A percentile compares a stretch with the other conserved stretches of the same genome.
These are phyloP conservation scores for Macrobrachium rosenbergii DNA, from an alignment of 1,140 invertebrate species.

Conservation along the genomic window DNA sequence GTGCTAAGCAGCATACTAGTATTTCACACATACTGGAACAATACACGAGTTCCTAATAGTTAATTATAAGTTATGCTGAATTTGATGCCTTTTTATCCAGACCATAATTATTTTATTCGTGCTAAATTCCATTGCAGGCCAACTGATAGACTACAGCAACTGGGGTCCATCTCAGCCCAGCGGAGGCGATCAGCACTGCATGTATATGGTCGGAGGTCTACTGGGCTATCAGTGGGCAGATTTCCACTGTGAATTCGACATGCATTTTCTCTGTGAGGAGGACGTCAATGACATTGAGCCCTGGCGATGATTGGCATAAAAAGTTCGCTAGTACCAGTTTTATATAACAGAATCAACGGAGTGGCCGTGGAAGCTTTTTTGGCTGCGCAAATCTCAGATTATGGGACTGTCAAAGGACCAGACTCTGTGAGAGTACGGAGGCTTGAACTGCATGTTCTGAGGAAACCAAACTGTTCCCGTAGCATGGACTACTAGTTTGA, in stretches of 20 bases:
- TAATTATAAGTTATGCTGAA: too few relatives aligned
- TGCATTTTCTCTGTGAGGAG: constrained; percentile 66
- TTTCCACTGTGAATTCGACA: constrained; percentile 67
- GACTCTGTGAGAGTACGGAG: too few relatives aligned
- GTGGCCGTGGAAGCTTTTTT: neutral
- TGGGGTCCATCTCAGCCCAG: constrained; percentile 66
- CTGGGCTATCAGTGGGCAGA: constrained; percentile 67
- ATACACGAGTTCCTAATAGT: too few relatives aligned
- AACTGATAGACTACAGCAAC: constrained; percentile 59
- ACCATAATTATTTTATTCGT: too few relatives aligned
- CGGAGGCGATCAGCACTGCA: constrained; percentile 67
- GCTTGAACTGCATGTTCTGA: too few relatives aligned
- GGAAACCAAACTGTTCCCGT: too few relatives aligned
- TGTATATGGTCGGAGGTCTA: constrained; percentile 66
- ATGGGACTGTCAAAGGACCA: neutral
- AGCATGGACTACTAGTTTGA: too few relatives aligned
- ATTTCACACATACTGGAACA: too few relatives aligned
- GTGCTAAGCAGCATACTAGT: too few relatives aligned
- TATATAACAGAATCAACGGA: neutral
- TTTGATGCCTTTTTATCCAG: too few relatives aligned
- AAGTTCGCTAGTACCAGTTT: neutral
- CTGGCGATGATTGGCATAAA: constrained; percentile 42
- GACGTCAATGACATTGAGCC: constrained; percentile 52
- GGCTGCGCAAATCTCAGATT: neutral
- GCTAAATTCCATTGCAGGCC: constrained; percentile 43